A percentile compares a stretch with the other conserved stretches of the same genome.
Conservation (phyloP, 1,140 invertebrate genomes). For the Steinernema khuongi region DNA sequence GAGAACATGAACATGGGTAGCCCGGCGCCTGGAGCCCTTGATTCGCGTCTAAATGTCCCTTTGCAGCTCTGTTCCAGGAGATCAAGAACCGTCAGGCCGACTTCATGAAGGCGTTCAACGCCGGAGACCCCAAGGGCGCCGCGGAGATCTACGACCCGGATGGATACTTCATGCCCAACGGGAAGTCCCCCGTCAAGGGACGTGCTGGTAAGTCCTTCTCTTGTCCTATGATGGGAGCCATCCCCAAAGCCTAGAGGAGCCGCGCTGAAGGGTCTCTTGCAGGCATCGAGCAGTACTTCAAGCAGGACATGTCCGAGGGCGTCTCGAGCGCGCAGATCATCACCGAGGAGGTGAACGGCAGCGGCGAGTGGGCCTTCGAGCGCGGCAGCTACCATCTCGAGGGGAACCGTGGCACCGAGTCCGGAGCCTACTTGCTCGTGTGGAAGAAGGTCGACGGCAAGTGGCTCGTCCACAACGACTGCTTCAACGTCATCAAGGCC, state of each 20-base stretch:
- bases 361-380: slow-evolving; percentile 58
- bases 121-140: slow-evolving; percentile 49
- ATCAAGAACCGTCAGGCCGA: slow-evolving; percentile 57
- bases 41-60: neutral
- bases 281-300: slow-evolving; percentile 56
- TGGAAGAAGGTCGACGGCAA: slow-evolving; percentile 58
- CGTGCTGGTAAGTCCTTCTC: slow-evolving; percentile 34
- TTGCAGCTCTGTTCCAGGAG: slow-evolving; percentile 58
- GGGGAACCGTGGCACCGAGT: slow-evolving; percentile 46
- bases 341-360: slow-evolving; percentile 57
- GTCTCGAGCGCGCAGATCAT: slow-evolving; percentile 52
- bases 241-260: neutral
- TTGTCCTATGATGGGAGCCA: neutral
- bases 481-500: slow-evolving; percentile 54
- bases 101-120: slow-evolving; percentile 57
- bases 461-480: slow-evolving; percentile 58
- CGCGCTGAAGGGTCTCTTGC: too few species aligned
- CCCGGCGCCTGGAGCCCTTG: neutral
- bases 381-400: slow-evolving; percentile 55
- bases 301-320: slow-evolving; percentile 57
- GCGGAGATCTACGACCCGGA: slow-evolving; percentile 56
- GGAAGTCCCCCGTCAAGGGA: slow-evolving; percentile 52
- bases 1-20: slow-evolving; percentile 12
- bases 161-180: slow-evolving; percentile 58
- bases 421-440: slow-evolving; percentile 54